phyloP scores from a whole-genome alignment of 2,797 vertebrate species.

The Agapornis canus region DNA sequence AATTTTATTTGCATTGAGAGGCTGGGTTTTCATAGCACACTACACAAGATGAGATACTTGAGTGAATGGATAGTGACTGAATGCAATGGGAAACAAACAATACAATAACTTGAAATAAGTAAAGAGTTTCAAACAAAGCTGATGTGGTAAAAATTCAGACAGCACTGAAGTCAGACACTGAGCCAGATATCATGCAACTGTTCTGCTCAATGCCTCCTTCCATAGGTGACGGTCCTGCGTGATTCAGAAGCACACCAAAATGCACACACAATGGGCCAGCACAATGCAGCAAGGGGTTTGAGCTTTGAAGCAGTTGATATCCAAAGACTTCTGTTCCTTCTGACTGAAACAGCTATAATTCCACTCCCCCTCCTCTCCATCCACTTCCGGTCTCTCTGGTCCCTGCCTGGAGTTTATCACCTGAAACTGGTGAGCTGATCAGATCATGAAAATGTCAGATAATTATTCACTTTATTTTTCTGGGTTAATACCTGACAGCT shows the following conservation, averaged over 20 bases:
- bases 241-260: not conserved
- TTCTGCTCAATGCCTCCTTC: not conserved
- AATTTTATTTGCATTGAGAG: not conserved
- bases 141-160: not conserved
- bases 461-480: not conserved
- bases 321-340: not conserved
- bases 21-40: not conserved
- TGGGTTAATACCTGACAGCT: not conserved
- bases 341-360: not conserved
- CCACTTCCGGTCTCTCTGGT: not conserved
- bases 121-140: not conserved
- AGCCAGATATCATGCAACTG: not conserved
- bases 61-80: not conserved
- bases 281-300: not conserved
- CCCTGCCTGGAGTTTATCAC: not conserved
- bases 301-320: not conserved
- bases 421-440: not conserved
- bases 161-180: not conserved
- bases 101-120: not conserved
- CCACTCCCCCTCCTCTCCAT: not conserved
- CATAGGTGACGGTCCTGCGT: not conserved
- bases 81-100: not conserved
- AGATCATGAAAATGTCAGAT: not conserved
- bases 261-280: not conserved
- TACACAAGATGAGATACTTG: not conserved